Conservation (phyloP, 1,140 invertebrate species). For the Drosophila orosa region DNA sequence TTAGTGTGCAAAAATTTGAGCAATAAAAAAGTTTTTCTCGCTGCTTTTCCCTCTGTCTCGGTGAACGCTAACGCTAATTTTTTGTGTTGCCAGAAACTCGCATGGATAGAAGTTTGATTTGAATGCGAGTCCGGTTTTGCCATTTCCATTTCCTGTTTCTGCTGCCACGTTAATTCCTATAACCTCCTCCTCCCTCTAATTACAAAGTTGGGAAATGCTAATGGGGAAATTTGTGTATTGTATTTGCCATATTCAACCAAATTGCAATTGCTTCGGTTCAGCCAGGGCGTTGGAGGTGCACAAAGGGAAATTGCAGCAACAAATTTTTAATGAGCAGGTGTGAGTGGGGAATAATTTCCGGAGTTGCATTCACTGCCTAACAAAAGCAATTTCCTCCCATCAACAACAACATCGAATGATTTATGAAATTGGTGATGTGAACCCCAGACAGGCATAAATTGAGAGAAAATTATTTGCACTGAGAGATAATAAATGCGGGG, state of each 20-base stretch:
- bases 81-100: conserved; percentile 25
- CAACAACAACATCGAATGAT: conserved; percentile 63
- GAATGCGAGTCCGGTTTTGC: conserved; percentile 30
- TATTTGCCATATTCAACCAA: conserved; percentile 59
- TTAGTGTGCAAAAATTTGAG: conserved; percentile 75
- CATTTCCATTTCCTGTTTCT: conserved; percentile 12
- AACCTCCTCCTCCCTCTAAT: conserved; percentile 50
- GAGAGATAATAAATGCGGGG: not conserved
- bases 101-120: conserved; percentile 54
- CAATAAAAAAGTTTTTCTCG: conserved; percentile 75
- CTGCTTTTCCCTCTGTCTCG: conserved; percentile 5
- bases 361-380: conserved; percentile 56
- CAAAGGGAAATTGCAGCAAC: conserved; percentile 41
- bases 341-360: conserved; percentile 66
- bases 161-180: conserved; percentile 12
- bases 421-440: conserved; percentile 65
- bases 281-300: not conserved
- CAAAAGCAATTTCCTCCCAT: conserved; percentile 82
- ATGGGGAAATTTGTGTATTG: conserved; percentile 54
- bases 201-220: conserved; percentile 75
- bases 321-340: conserved; percentile 61
- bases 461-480: conserved; percentile 17
- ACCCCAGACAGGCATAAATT: conserved; percentile 43
- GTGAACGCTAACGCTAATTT: conserved; percentile 7
- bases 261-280: conserved; percentile 27